Conservation (phyloP, 1,140 invertebrate species). For the Saxidomus purpurata region DNA sequence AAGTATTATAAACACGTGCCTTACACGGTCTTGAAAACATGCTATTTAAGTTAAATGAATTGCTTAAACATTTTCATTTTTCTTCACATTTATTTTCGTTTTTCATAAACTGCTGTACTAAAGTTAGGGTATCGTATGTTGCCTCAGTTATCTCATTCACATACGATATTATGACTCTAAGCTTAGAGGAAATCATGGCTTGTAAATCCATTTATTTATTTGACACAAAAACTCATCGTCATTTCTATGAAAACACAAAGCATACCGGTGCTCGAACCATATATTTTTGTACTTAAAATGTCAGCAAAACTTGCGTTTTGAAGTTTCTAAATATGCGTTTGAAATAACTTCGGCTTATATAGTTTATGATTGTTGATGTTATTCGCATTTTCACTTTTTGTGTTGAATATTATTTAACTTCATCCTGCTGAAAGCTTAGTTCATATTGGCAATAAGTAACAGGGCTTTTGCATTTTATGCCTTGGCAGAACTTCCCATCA, state of each 20-base stretch:
- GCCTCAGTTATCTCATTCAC: neutral
- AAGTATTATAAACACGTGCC: neutral
- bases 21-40: neutral
- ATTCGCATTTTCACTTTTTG: no score
- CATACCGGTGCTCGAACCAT: neutral
- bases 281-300: neutral
- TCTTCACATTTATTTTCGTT: neutral
- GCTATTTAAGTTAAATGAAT: neutral
- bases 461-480: no score
- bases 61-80: neutral
- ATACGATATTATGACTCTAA: neutral
- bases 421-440: no score
- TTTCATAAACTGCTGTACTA: neutral
- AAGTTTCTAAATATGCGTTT: neutral
- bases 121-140: neutral
- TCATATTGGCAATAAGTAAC: no score
- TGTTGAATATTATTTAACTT: no score
- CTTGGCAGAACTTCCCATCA: no score
- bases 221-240: conserved; percentile 25
- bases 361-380: no score
- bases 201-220: conserved; percentile 52
- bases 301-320: neutral
- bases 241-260: neutral
- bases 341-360: no score
- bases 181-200: neutral